phyloP scores from a whole-genome alignment of 2,113 vertebrate genomes.

The Dipodomys merriami region DNA sequence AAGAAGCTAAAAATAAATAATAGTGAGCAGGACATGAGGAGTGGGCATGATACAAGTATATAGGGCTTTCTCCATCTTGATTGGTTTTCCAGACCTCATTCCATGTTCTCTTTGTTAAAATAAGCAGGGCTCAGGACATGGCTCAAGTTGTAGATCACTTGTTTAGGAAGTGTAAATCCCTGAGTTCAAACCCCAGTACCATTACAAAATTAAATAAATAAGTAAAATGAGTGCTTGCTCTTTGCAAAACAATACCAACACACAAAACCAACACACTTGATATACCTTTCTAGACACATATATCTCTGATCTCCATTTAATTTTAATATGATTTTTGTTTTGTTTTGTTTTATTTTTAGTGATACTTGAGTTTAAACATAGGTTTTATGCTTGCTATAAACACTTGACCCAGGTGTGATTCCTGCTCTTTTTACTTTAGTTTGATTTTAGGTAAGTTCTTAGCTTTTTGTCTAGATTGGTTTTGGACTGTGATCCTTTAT shows the following conservation, averaged over 20 bases:
- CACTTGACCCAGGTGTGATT: no score
- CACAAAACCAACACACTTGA: not conserved
- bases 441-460: no score
- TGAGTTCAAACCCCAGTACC: no score
- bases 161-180: no score
- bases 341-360: no score
- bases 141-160: no score
- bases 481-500: no score
- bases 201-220: not conserved
- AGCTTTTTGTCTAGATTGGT: no score
- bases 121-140: not conserved
- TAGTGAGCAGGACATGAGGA: not conserved
- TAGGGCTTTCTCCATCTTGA: not conserved
- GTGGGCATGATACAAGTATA: not conserved
- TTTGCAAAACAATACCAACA: slow-evolving; percentile 23
- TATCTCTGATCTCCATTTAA: not conserved
- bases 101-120: not conserved
- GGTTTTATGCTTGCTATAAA: no score
- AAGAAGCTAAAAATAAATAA: not conserved
- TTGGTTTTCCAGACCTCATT: not conserved
- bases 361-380: no score
- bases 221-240: not conserved
- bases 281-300: not conserved
- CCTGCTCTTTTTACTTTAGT: no score
- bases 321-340: not conserved